Evolutionary conservation across 1,140 invertebrate species (phyloP), one percentile per base, ranked within the genome.

Genomic region (Brachionus plicatilis): DNA sequence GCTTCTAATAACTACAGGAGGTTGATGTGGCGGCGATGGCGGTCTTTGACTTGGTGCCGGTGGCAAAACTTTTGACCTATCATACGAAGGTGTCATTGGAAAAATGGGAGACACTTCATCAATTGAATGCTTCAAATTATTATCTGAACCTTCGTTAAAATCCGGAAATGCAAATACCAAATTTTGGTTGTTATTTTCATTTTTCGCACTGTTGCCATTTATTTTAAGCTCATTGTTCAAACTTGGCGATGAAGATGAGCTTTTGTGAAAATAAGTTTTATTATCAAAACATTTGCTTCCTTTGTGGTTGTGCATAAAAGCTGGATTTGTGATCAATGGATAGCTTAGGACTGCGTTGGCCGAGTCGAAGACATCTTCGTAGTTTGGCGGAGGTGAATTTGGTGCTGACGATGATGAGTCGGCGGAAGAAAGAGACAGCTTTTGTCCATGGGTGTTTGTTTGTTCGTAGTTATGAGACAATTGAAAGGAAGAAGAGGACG

Each of bases 191-290:
- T 50, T 50, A 29, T 43, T 76, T 29, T 76, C 33, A 45, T 33
- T 76, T 47, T 27, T 76, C 5, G 72, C 17, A 43, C 5, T 20
- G 12, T 45, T 70, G 24, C 24, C 41, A 43, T 76, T 47, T 7
- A 27, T 3, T 76, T 50, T 76, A 2, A 20, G 7, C 5, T 60
- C 53, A 60, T 60, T 60, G 20, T 60, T 60, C 17, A 60, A 27
- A 76, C 45, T 76, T 50, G 43, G 45, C 11, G 72, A 50, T 53
- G 72, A 76, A 20, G 68, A 37, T 1, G 68, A 72, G 17, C 68
- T 72, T 50, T 76, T 76, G 5, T 82, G 79, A 82, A 65, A 82
- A 82, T 82, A 82, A n/a, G 79, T 82, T 65, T 82, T 82, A 29
- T 82, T 82, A n/a, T 82, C 79, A 68, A 65, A 82, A 5, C 50